Evolutionary conservation across 2,797 vertebrate genomes (phyloP), one percentile per base, ranked within the genome.

Genomic region (Furcifer pardalis): DNA sequence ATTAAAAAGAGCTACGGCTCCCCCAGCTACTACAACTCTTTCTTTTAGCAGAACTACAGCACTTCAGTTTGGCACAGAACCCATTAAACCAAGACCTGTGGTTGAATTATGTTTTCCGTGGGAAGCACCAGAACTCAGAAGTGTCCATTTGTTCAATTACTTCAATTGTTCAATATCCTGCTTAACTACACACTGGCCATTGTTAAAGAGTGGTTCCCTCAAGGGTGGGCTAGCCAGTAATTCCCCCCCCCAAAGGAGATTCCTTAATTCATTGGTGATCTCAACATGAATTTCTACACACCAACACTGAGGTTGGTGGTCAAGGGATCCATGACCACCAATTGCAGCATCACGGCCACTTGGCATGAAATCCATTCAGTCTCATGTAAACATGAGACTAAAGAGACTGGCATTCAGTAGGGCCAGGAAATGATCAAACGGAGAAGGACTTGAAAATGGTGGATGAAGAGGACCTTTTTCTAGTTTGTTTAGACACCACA

Each of bases 111-210:
- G 71, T 80, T 77, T 84, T 89, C 89, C 60, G 19, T 17, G 0
- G 69, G 59, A 46, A 82, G 7, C 86, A 73, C 4, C 12, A 78
- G n/a, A 66, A 88, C 81, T 65, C 32, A 84, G 89, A 94, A 92
- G 89, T 87, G 91, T 91, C 89, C 86, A 83, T 23, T 8, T 2
- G 77, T 91, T 84, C 40, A 90, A 77, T 71, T 56, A 10, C 19
- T 89, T 91, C 40, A 91, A 79, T 74, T 42, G 4, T 35, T 88
- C 90, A 82, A 21, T 30, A 44, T 37, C 59, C n/a, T 74, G 56
- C 42, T 35, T 44, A 63, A 44, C 59, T 60, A 60, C 27, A 49
- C 40, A 59, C 40, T 60, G 27, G 46, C 49, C 27, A 27, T 30
- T 52, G 59, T n/a, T 72, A 74, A 84, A 44, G 5, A 79, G 19